Evolutionary conservation across 2,888 invertebrate species (phyloP), one percentile per base, ranked within the genome.

Genomic region (Noctuana brunneofusca): DNA sequence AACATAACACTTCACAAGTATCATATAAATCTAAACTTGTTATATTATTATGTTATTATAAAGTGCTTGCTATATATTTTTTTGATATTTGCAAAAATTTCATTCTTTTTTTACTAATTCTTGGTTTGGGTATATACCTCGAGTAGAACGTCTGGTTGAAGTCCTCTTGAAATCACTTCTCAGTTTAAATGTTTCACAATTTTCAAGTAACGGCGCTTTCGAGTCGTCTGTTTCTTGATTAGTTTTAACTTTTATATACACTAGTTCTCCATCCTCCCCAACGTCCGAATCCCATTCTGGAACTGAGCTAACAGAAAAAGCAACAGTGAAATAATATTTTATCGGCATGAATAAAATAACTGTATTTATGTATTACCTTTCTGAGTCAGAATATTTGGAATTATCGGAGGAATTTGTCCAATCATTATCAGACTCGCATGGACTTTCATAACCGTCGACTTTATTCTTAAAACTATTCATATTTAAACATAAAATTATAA

Each of bases 271-370:
- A 71, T 94, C 92, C 67, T 93, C 92, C 56, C 92, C 92, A 2
- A 95, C 86, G 75, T 93, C 93, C 1, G 93, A 92, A 80, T 94
- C 94, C 95, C 95, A 95, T 80, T 95, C 95, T 24, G 93, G 93
- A 30, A 94, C 92, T n/a, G 94, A 94, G 77, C 94, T 94, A 58
- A 20, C 75, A 50, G 12, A 57, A 55, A 57, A 46, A 43, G 14
- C 14, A 46, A 53, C n/a, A 6, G 14, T 22, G 6, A 18, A 41
- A 50, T 35, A 18, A 12, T 27, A 6, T 16, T 35, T 41, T 57
- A 56, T 24, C 20, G 35, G 24, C 16, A 1, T 30, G 6, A 16
- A 18, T 3, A 50, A 64, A 54, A 43, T 22, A 43, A 1, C 16
- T 27, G n/a, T n/a, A 24, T 14, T 35, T 52, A 16, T 30, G 0